A percentile compares a stretch with the other conserved stretches of the same genome.
phyloP scores from a whole-genome alignment of 1,140 invertebrate genomes.

The Pseudomyrmex pallidus region DNA sequence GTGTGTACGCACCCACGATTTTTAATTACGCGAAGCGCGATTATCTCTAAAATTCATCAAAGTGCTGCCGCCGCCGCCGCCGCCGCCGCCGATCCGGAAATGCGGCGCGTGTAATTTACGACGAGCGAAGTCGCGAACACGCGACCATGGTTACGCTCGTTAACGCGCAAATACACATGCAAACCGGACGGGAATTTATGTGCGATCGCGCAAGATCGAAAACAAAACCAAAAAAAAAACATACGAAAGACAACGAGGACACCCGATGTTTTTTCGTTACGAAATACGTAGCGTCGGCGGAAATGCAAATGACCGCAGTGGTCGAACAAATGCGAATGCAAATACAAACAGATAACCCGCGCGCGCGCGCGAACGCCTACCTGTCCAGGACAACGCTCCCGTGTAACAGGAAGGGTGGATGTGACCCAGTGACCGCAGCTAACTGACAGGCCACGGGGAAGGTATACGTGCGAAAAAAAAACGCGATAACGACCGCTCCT shows the following conservation, averaged over 20 bases:
- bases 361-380: not conserved
- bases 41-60: constrained; percentile 51
- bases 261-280: not conserved
- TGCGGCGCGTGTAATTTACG: constrained; percentile 27
- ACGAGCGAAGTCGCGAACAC: constrained; percentile 16
- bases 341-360: constrained; percentile 42
- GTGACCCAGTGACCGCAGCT: constrained; percentile 53
- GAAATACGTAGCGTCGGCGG: constrained; percentile 2
- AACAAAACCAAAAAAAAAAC: not conserved
- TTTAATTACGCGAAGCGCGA: constrained; percentile 39
- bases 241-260: not conserved
- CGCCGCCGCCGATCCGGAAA: constrained; percentile 11
- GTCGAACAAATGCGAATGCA: constrained; percentile 36
- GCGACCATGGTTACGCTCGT: constrained; percentile 37
- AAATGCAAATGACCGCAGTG: constrained; percentile 44
- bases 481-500: constrained; percentile 38
- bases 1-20: not conserved
- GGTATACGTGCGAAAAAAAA: constrained; percentile 34
- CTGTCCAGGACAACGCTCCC: constrained; percentile 4
- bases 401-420: not conserved
- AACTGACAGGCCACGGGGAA: not conserved
- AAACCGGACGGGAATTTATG: not conserved
- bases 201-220: not conserved
- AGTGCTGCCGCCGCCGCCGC: not conserved
- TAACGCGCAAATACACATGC: constrained; percentile 18